phyloP scores from a whole-genome alignment of 2,888 invertebrate species.

The Phorcus lineatus region DNA sequence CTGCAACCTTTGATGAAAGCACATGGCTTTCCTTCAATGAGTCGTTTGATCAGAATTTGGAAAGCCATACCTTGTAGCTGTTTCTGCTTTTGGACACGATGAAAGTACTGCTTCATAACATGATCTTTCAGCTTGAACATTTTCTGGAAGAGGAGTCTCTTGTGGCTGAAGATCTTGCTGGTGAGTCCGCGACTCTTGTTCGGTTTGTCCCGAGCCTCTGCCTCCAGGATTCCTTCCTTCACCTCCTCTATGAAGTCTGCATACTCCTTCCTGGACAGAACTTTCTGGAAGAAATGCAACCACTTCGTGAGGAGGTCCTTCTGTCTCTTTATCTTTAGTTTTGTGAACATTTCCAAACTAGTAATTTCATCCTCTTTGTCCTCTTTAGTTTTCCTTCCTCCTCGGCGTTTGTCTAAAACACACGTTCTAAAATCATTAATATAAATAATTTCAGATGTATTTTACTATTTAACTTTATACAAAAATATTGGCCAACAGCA shows the following conservation, averaged over 20 bases:
- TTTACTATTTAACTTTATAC: too few relatives aligned
- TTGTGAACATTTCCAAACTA: slow-evolving; percentile 31
- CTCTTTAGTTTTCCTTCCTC: neutral
- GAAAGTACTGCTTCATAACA: slow-evolving; percentile 5
- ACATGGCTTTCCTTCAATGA: slow-evolving; percentile 1
- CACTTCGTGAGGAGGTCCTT: slow-evolving; percentile 43
- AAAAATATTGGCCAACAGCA: too few relatives aligned
- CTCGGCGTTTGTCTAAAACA: neutral
- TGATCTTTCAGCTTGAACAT: slow-evolving; percentile 6
- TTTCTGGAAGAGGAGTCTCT: slow-evolving; percentile 5
- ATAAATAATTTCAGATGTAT: too few relatives aligned
- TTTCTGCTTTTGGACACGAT: neutral
- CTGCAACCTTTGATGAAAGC: slow-evolving; percentile 19
- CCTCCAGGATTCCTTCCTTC: neutral
- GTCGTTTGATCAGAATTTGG: neutral
- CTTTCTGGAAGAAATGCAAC: slow-evolving; percentile 47
- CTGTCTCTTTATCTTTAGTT: slow-evolving; percentile 39
- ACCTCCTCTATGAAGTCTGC: slow-evolving; percentile 13
- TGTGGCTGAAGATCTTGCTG: slow-evolving; percentile 17
- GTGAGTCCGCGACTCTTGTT: slow-evolving; percentile 14
- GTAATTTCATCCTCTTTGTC: neutral
- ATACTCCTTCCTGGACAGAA: slow-evolving; percentile 38
- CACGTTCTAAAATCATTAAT: too few relatives aligned
- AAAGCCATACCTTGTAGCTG: neutral
- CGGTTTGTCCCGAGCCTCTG: slow-evolving; percentile 2